A percentile compares a stretch with the other conserved stretches of the same genome.
Evolutionary conservation across 2,797 vertebrate species (phyloP).

Genomic region (Sebastiscus tertius): DNA sequence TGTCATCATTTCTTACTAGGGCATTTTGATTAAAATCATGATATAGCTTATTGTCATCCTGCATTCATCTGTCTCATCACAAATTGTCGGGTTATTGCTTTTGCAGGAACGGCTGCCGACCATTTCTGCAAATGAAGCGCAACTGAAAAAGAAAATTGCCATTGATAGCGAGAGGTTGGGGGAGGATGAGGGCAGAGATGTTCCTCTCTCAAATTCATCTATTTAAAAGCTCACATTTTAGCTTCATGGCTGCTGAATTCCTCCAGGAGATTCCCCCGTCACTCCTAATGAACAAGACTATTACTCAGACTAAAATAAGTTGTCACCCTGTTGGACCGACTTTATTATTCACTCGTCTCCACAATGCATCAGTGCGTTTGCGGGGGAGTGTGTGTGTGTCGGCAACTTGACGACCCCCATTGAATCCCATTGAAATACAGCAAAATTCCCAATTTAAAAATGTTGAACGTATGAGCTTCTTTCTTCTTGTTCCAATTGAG

Average conservation of each 20-base stretch:
- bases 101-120: not conserved
- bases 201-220: conserved; percentile 21
- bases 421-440: not conserved
- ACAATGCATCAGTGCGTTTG: conserved; percentile 1
- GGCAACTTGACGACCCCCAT: not conserved
- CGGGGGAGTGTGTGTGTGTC: not conserved
- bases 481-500: conserved; percentile 5
- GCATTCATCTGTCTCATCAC: not conserved
- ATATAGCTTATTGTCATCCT: not conserved
- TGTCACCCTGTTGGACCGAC: conserved; percentile 30
- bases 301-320: conserved; percentile 64
- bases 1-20: not conserved
- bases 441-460: not conserved
- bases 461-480: not conserved
- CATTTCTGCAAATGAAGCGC: not conserved
- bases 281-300: conserved; percentile 55
- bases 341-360: conserved; percentile 30
- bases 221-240: conserved; percentile 31
- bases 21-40: not conserved
- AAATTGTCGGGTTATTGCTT: not conserved
- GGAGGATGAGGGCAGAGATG: not conserved
- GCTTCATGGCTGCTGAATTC: conserved; percentile 22
- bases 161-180: not conserved
- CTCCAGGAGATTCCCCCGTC: conserved; percentile 33
- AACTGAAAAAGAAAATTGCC: not conserved